phyloP scores from a whole-genome alignment of 1,140 invertebrate species.

The Drosophila novamexicana region DNA sequence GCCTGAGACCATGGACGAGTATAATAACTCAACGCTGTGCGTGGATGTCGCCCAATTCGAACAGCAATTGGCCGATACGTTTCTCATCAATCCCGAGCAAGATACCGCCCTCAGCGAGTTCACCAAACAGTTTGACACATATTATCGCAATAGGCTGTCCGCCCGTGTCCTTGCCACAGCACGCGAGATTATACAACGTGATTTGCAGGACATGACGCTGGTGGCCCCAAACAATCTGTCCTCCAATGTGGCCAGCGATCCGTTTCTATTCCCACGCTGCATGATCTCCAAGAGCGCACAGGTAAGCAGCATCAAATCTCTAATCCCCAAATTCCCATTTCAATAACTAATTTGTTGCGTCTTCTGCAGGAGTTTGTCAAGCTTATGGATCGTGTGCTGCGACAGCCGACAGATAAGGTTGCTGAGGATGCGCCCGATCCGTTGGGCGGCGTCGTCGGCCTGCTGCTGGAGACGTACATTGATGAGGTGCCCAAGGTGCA shows the following conservation, averaged over 20 bases:
- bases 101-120: constrained; percentile 88
- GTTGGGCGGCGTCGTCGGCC: constrained; percentile 86
- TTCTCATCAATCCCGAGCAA: constrained; percentile 74
- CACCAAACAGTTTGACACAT: constrained; percentile 90
- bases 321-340: too few species aligned
- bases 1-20: constrained; percentile 89
- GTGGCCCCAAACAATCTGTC: constrained; percentile 85
- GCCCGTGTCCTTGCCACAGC: constrained; percentile 90
- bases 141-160: constrained; percentile 92
- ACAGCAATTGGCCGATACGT: constrained; percentile 86
- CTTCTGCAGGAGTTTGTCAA: constrained; percentile 87
- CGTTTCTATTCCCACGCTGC: constrained; percentile 86
- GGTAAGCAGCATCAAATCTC: constrained; percentile 27
- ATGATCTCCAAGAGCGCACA: constrained; percentile 86
- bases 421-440: constrained; percentile 87
- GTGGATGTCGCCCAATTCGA: constrained; percentile 89
- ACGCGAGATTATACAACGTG: constrained; percentile 90
- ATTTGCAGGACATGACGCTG: constrained; percentile 91
- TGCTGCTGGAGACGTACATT: constrained; percentile 92
- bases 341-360: not conserved
- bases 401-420: constrained; percentile 88
- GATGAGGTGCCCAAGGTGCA: constrained; percentile 91
- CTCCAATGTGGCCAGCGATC: constrained; percentile 63
- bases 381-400: constrained; percentile 89
- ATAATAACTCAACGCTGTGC: constrained; percentile 88